These are phyloP conservation scores for Drosophila ironensis DNA, from an alignment of 1,140 invertebrate genomes.

Conservation along the genomic window DNA sequence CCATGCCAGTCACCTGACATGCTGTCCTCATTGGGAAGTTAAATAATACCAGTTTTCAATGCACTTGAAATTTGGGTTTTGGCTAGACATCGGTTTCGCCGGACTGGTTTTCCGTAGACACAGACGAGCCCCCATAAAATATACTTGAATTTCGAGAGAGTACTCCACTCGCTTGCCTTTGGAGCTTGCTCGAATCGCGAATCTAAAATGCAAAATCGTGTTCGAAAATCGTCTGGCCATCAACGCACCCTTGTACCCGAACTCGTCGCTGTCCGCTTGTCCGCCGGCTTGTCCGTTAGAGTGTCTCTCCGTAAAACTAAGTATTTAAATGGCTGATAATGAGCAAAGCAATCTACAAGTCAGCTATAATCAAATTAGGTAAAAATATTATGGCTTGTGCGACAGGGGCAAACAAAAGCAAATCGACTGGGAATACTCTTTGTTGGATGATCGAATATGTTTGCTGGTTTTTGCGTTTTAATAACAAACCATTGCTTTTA, in stretches of 20 bases:
- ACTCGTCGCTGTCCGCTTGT: not conserved
- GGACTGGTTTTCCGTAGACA: slow-evolving; percentile 14
- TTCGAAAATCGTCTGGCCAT: slow-evolving; percentile 12
- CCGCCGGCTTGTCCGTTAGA: not conserved
- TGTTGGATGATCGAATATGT: not conserved
- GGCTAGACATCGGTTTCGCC: not conserved
- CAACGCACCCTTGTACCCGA: slow-evolving; percentile 8
- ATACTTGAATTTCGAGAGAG: not conserved
- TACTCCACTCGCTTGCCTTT: slow-evolving; percentile 10
- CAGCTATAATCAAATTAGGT: slow-evolving; percentile 10
- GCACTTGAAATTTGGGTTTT: slow-evolving; percentile 3
- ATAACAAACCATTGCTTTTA: too few relatives aligned
- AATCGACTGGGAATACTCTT: slow-evolving; percentile 26
- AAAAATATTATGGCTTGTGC: slow-evolving; percentile 10
- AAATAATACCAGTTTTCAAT: not conserved
- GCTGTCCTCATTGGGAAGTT: not conserved
- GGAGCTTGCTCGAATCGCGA: not conserved
- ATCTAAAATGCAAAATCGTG: slow-evolving; percentile 20
- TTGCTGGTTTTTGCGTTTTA: not conserved
- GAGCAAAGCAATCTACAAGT: slow-evolving; percentile 45
- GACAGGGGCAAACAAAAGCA: not conserved
- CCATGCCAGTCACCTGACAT: slow-evolving; percentile 20
- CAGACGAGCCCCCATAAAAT: slow-evolving; percentile 37
- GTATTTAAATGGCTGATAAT: slow-evolving; percentile 55
- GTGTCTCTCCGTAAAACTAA: slow-evolving; percentile 20